These are phyloP conservation scores for Chionis minor DNA, from an alignment of 2,113 vertebrate species.

Conservation along the genomic window DNA sequence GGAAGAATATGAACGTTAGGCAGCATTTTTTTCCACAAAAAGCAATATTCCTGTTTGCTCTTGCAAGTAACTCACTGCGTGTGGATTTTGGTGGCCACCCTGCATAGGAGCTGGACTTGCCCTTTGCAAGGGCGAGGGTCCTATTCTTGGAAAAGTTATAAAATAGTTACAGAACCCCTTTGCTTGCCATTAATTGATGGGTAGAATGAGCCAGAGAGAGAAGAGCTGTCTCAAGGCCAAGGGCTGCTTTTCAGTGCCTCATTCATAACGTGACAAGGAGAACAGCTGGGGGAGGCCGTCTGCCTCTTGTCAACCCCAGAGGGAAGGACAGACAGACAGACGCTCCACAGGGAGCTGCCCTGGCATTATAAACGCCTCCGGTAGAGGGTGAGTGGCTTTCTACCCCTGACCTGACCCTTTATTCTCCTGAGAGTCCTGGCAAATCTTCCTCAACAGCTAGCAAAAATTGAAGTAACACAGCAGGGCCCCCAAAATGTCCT, in stretches of 20 bases:
- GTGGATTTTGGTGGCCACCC: background rate
- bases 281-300: slow-evolving; percentile 75
- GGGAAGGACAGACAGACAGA: slow-evolving; percentile 29
- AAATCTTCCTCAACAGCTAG: slow-evolving; percentile 28
- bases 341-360: slow-evolving; percentile 65
- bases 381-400: slow-evolving; percentile 56
- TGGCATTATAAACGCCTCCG: slow-evolving; percentile 74
- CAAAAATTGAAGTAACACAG: background rate
- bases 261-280: slow-evolving; percentile 78
- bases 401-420: slow-evolving; percentile 73
- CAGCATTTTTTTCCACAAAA: background rate
- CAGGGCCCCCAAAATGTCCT: background rate
- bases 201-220: slow-evolving; percentile 64
- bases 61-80: rapidly evolving
- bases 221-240: slow-evolving; percentile 71
- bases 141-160: background rate
- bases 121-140: background rate
- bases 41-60: background rate
- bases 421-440: background rate
- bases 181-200: slow-evolving; percentile 66
- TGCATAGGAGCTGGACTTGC: background rate
- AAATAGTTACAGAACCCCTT: slow-evolving; percentile 40
- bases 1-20: background rate
- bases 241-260: slow-evolving; percentile 79
- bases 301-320: slow-evolving; percentile 41